Evolutionary conservation across 2,797 vertebrate genomes (phyloP).

Genomic region (Acestrorhynchus altus): DNA sequence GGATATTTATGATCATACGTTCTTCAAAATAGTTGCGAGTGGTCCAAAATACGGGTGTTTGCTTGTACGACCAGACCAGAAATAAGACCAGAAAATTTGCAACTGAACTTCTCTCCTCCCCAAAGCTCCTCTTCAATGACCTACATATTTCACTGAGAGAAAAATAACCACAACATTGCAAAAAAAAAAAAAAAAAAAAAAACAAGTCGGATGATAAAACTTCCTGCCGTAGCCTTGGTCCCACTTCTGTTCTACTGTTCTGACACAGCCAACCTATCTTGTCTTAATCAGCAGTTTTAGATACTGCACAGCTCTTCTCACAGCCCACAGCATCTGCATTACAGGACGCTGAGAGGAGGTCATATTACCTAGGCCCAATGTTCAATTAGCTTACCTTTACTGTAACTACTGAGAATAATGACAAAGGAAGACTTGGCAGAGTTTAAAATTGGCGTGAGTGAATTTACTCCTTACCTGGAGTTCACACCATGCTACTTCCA

Average conservation of each 20-base stretch:
- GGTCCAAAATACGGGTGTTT: too few relatives aligned
- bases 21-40: too few relatives aligned
- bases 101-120: background rate
- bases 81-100: background rate
- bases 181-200: too few relatives aligned
- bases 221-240: conserved; percentile 14
- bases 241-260: background rate
- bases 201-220: conserved; percentile 7
- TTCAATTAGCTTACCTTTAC: background rate
- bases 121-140: conserved; percentile 7
- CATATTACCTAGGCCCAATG: background rate
- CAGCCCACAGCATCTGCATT: conserved; percentile 2
- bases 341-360: background rate
- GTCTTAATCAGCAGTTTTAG: conserved; percentile 2
- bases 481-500: conserved; percentile 99
- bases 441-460: background rate
- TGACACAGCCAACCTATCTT: background rate
- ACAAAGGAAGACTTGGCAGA: background rate
- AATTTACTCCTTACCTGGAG: conserved; percentile 86
- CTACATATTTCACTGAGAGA: conserved; percentile 32
- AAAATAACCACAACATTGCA: conserved; percentile 31
- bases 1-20: too few relatives aligned
- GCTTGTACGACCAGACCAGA: too few relatives aligned
- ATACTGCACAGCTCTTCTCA: background rate
- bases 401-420: background rate